These are phyloP conservation scores for Melanotaenia pygmaea DNA, from an alignment of 2,797 vertebrate species.

Conservation along the genomic window DNA sequence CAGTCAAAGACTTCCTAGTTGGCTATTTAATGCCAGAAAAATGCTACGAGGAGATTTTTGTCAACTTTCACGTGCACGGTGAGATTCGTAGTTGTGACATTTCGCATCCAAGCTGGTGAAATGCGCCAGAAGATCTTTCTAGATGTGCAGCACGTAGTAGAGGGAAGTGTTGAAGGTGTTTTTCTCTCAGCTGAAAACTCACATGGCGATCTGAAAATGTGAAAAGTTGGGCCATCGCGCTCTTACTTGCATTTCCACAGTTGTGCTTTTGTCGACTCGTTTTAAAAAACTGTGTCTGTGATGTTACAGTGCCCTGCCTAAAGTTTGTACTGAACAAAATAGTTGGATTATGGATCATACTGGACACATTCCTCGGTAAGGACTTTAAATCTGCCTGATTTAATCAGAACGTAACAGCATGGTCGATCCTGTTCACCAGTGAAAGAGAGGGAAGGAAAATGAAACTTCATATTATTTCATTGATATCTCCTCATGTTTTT, in stretches of 20 bases:
- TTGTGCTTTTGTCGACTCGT: not conserved
- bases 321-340: slow-evolving; percentile 83
- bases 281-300: not conserved
- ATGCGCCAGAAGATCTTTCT: not conserved
- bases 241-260: too few species aligned
- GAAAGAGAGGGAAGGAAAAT: not conserved
- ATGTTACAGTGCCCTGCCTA: slow-evolving; percentile 82
- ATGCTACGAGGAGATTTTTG: slow-evolving; percentile 85
- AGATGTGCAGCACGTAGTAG: slow-evolving; percentile 5
- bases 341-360: slow-evolving; percentile 83
- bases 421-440: too few species aligned
- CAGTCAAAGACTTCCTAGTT: slow-evolving; percentile 75
- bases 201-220: not conserved
- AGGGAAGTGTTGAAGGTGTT: not conserved
- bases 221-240: not conserved
- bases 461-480: not conserved
- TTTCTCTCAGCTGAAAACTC: not conserved
- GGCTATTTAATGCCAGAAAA: slow-evolving; percentile 84
- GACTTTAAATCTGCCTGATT: not conserved
- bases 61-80: slow-evolving; percentile 84
- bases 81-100: slow-evolving; percentile 40
- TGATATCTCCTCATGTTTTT: not conserved
- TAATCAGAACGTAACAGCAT: not conserved
- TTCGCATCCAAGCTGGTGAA: not conserved
- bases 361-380: slow-evolving; percentile 86